phyloP scores from a whole-genome alignment of 2,888 invertebrate species.

The Oxycera nigricornis region DNA sequence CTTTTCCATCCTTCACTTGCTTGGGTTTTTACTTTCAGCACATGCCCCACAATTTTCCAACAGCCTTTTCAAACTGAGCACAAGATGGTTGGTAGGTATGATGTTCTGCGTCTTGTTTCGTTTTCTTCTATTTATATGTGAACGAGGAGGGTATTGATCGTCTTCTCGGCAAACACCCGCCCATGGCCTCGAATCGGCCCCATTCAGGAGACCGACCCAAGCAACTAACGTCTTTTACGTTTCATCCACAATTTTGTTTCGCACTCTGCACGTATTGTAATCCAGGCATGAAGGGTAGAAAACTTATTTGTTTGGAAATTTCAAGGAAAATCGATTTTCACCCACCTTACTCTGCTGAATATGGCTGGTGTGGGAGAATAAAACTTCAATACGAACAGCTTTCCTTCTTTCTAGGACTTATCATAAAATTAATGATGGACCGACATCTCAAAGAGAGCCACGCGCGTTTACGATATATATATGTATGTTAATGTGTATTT shows the following conservation, averaged over 20 bases:
- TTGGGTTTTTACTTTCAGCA: conserved; percentile 1
- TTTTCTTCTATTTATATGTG: conserved; percentile 44
- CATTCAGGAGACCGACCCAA: conserved; percentile 34
- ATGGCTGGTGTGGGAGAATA: background rate
- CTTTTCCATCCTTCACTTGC: conserved; percentile 37
- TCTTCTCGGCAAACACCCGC: conserved; percentile 39
- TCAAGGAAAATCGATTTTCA: conserved; percentile 46
- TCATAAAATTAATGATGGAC: conserved; percentile 45
- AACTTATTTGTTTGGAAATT: conserved; percentile 42
- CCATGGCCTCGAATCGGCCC: conserved; percentile 17
- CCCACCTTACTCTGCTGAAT: conserved; percentile 6
- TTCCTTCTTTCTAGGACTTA: conserved; percentile 40
- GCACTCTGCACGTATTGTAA: conserved; percentile 42
- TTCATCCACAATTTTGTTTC: conserved; percentile 45
- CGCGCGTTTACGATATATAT: background rate
- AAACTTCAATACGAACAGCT: conserved; percentile 19
- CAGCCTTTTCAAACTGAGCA: conserved; percentile 30
- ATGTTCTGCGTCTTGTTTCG: conserved; percentile 37
- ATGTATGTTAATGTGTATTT: no score
- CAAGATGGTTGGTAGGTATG: conserved; percentile 41
- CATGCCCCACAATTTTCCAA: conserved; percentile 22
- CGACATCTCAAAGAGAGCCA: conserved; percentile 2
- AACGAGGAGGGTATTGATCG: conserved; percentile 42
- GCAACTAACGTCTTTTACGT: conserved; percentile 41
- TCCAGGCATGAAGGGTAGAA: conserved; percentile 39